Base-by-base conservation (phyloP, 2,113 vertebrate species). In the Pelusios castaneus region DNA sequence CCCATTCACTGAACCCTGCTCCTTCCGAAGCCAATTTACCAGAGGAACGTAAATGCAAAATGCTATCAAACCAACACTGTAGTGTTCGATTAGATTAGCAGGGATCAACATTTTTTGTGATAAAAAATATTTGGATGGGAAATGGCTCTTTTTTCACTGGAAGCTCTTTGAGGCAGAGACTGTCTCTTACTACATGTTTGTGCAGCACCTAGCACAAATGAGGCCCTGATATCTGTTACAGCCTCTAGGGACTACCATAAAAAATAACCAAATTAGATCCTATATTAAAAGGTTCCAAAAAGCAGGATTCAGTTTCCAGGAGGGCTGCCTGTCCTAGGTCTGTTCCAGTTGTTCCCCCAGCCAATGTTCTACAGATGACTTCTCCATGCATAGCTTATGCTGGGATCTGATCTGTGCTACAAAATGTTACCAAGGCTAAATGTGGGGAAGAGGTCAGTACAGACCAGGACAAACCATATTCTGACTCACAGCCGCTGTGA, bases 151-250 rank as follows among this genome's bases (percentile, higher is more conserved):
- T 52, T 52, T 52, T 52, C 51, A 52, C 16, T 67, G 34, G 17
- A n/a, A 45, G 34, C 5, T 22, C 14, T 21, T 43, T 27, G 47
- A 13, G 27, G 54, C 55, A 82, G n/a, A 22, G 82, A 73, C 21
- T 2, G 45, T 38, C 82, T 80, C 1, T 43, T 49, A 67, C 34
- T 67, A n/a, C n/a, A 67, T 13, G 1, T 12, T 14, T 5, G 6
- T 17, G 22, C 31, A 63, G 88, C 54, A 12, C 9, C 79, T 10
- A 60, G 19, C 47, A 67, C 43, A 16, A 45, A 34, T 5, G 22
- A 8, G 21, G 34, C 38, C 13, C 67, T 24, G 1, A 27, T 49
- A 27, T 19, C 5, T 78, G 29, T 1, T 3, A 0, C 10, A 63
- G 24, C 41, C 79, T 84, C 41, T 55, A 25, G 52, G 43, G 60